phyloP scores from a whole-genome alignment of 37 sponge, comb jelly and placozoan genomes.

The Axinella damicornis region DNA sequence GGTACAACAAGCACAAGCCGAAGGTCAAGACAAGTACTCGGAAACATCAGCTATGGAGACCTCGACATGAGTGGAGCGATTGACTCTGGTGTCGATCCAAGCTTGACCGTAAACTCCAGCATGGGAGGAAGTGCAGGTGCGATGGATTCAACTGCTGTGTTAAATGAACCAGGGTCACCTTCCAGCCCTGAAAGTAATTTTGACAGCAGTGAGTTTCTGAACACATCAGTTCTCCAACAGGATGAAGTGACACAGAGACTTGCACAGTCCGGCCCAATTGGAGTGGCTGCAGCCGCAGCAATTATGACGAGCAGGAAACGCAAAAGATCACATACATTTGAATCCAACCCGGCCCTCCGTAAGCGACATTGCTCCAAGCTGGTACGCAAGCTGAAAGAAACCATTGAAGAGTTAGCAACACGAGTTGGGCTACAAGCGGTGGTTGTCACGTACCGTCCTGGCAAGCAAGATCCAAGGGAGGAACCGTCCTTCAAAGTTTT shows the following conservation, averaged over 20 bases:
- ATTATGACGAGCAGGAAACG: constrained; percentile 77
- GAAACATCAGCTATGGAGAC: constrained; percentile 15
- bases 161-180: constrained; percentile 52
- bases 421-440: constrained; percentile 90
- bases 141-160: constrained; percentile 8
- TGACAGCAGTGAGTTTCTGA: constrained; percentile 67
- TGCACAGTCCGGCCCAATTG: constrained; percentile 82
- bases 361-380: constrained; percentile 88
- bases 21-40: background rate
- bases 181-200: constrained; percentile 63
- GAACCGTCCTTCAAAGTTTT: constrained; percentile 81
- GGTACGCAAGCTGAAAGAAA: constrained; percentile 72
- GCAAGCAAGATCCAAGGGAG: constrained; percentile 54
- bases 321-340: constrained; percentile 72
- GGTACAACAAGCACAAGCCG: too few species aligned
- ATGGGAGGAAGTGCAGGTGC: background rate
- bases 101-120: background rate
- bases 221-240: constrained; percentile 29
- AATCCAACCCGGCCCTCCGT: constrained; percentile 86
- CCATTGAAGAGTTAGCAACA: constrained; percentile 82
- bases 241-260: constrained; percentile 79
- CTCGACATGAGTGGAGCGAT: constrained; percentile 27
- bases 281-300: constrained; percentile 92
- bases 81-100: constrained; percentile 1
- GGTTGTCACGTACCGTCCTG: constrained; percentile 81